Evolutionary conservation across 2,888 invertebrate species (phyloP).

Genomic region (Acleris sparsana): DNA sequence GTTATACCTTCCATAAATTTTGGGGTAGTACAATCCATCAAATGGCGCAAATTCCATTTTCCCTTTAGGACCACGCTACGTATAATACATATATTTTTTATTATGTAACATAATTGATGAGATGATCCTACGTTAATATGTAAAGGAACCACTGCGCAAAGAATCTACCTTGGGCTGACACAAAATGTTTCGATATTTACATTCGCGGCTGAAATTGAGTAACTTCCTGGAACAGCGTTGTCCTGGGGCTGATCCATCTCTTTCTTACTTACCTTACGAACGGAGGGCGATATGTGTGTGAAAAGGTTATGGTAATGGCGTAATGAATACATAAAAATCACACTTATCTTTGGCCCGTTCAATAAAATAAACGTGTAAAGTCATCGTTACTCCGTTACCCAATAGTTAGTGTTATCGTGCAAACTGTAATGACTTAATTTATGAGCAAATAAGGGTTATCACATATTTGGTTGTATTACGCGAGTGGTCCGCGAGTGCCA

Average conservation of each 20-base stretch:
- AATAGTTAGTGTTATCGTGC: too few species aligned
- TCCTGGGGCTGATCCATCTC: slow-evolving; percentile 18
- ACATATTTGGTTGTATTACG: too few species aligned
- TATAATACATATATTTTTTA: slow-evolving; percentile 23
- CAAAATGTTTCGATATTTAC: slow-evolving; percentile 24
- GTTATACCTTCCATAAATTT: slow-evolving; percentile 45
- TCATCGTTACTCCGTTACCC: too few species aligned
- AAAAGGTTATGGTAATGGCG: not conserved
- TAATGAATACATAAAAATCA: not conserved
- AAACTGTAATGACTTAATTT: too few species aligned
- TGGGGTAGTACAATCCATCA: slow-evolving; percentile 53
- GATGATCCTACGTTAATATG: slow-evolving; percentile 25
- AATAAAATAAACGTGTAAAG: not conserved
- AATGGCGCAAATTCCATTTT: slow-evolving; percentile 44
- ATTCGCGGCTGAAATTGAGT: slow-evolving; percentile 11
- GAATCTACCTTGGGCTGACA: slow-evolving; percentile 8
- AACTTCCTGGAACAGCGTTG: not conserved
- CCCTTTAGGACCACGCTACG: slow-evolving; percentile 44
- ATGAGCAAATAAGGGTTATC: too few species aligned
- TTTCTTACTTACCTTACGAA: slow-evolving; percentile 15
- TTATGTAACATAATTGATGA: slow-evolving; percentile 37
- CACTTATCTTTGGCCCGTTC: not conserved
- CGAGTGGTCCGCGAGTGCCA: too few species aligned
- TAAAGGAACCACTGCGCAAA: slow-evolving; percentile 27
- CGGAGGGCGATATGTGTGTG: not conserved